phyloP scores from a whole-genome alignment of 1,140 invertebrate genomes.

The Sinella curviseta region DNA sequence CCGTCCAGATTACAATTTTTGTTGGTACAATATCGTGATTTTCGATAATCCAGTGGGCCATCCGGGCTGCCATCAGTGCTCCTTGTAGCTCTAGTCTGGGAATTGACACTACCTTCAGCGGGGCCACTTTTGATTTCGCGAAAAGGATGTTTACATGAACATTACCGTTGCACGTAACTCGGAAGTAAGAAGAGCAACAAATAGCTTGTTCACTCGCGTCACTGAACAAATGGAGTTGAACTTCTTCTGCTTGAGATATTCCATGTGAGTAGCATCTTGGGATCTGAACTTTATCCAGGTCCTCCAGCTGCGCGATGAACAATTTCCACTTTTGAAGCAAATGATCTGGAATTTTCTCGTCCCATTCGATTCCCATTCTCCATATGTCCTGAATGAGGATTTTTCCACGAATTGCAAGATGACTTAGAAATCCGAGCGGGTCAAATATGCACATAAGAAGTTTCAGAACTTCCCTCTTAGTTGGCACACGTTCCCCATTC shows the following conservation, averaged over 20 bases:
- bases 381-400: constrained; percentile 34
- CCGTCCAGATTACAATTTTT: constrained; percentile 37
- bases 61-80: constrained; percentile 47
- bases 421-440: constrained; percentile 21
- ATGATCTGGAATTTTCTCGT: constrained; percentile 29
- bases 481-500: not conserved
- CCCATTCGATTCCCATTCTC: constrained; percentile 34
- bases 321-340: constrained; percentile 10
- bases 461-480: constrained; percentile 8
- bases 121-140: constrained; percentile 51
- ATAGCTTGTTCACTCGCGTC: constrained; percentile 34
- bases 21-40: constrained; percentile 1
- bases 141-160: constrained; percentile 42
- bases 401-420: constrained; percentile 1
- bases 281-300: constrained; percentile 24
- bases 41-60: constrained; percentile 25
- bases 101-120: constrained; percentile 49
- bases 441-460: constrained; percentile 14
- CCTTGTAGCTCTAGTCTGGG: constrained; percentile 52
- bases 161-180: not conserved
- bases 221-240: constrained; percentile 40
- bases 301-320: not conserved
- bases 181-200: constrained; percentile 4
- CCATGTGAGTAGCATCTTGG: constrained; percentile 36
- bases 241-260: not conserved